These are phyloP conservation scores for Eristalis tenax DNA, from an alignment of 2,888 invertebrate species.

Conservation along the genomic window DNA sequence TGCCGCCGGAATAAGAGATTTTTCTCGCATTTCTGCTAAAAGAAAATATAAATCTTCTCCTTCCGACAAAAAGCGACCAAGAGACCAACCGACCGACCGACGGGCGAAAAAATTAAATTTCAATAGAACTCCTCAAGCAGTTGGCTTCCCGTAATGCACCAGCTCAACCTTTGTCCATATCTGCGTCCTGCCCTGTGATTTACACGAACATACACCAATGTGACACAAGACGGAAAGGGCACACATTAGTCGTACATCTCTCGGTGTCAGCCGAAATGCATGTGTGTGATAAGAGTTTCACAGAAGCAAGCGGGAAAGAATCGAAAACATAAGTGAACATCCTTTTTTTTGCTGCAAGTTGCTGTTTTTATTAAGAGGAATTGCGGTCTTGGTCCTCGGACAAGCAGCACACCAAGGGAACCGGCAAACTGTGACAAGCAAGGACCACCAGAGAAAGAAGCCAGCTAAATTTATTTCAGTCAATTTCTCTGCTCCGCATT, in stretches of 20 bases:
- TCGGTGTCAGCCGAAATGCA: background rate
- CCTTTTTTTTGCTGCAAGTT: conserved; percentile 51
- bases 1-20: background rate
- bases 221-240: background rate
- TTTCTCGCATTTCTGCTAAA: background rate
- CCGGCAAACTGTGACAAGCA: conserved; percentile 53
- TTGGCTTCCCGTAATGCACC: background rate
- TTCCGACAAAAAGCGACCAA: background rate
- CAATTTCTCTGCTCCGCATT: conserved; percentile 65
- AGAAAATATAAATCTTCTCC: background rate
- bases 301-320: background rate
- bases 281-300: conserved; percentile 34
- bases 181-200: background rate
- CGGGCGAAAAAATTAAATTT: conserved; percentile 32
- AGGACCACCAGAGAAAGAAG: conserved; percentile 39
- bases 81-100: no score
- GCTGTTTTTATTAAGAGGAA: conserved; percentile 67
- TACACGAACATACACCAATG: background rate
- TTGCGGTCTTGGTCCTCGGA: conserved; percentile 54
- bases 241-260: background rate
- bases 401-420: conserved; percentile 36
- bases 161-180: conserved; percentile 13
- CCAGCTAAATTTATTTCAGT: conserved; percentile 63
- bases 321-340: conserved; percentile 51
- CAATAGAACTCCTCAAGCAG: conserved; percentile 19